These are phyloP conservation scores for Arbacia lixula DNA, from an alignment of 53 echinoderm and acorn worm species.

Conservation along the genomic window DNA sequence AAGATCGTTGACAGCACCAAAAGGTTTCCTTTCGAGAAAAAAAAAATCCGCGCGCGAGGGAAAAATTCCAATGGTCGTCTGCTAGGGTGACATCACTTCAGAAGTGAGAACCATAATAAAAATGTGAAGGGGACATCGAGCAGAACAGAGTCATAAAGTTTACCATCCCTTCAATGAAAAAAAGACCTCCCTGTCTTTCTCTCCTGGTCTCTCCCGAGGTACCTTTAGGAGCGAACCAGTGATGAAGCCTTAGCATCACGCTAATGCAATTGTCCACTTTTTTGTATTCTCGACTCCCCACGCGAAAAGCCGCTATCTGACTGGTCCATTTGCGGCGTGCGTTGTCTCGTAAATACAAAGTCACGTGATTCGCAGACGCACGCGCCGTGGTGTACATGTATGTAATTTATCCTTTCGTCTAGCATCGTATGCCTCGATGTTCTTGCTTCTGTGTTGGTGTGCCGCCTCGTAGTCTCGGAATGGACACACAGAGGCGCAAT, in stretches of 20 bases:
- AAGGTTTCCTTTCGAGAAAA: too few relatives aligned
- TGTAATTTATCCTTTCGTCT: background rate
- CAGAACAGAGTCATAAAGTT: too few relatives aligned
- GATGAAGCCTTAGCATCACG: slow-evolving; percentile 8
- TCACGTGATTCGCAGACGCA: slow-evolving; percentile 18
- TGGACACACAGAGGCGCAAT: too few relatives aligned
- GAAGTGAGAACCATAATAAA: slow-evolving; percentile 4
- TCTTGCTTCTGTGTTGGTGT: background rate
- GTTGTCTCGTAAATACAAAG: background rate
- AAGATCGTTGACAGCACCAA: too few relatives aligned
- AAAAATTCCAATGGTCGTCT: slow-evolving; percentile 24
- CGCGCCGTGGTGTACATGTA: slow-evolving; percentile 8
- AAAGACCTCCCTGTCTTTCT: slow-evolving; percentile 15
- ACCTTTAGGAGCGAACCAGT: slow-evolving; percentile 22
- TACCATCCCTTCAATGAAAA: too few relatives aligned
- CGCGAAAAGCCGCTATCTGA: slow-evolving; percentile 14
- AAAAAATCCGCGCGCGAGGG: too few relatives aligned
- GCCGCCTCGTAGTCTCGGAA: background rate
- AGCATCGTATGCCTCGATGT: background rate
- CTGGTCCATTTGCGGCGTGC: slow-evolving; percentile 17
- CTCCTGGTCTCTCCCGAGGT: too few relatives aligned
- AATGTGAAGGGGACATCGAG: slow-evolving; percentile 9
- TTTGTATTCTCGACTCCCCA: background rate
- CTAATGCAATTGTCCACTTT: slow-evolving; percentile 31
- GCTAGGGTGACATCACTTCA: slow-evolving; percentile 8